phyloP scores from a whole-genome alignment of 2,113 vertebrate genomes.

The Australoheros scitulus region DNA sequence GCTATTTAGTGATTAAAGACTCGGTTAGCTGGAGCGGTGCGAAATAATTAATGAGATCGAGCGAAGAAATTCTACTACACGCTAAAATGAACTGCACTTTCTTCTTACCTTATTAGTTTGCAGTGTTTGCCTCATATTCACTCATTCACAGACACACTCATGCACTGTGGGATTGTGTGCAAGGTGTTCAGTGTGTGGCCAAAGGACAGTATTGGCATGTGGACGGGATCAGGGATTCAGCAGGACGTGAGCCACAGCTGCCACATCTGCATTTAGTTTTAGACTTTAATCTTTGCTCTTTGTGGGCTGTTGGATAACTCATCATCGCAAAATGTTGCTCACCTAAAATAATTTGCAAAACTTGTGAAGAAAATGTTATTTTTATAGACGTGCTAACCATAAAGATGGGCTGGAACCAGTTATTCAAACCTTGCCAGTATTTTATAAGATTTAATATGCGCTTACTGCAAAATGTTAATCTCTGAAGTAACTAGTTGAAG shows the following conservation, averaged over 20 bases:
- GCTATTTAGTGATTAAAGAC: not conserved
- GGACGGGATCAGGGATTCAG: not conserved
- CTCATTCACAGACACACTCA: not conserved
- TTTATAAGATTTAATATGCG: not conserved
- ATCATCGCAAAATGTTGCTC: accelerated
- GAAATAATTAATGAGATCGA: not conserved
- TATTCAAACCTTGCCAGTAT: not conserved
- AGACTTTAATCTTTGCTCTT: not conserved
- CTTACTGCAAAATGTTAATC: not conserved
- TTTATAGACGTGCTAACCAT: not conserved
- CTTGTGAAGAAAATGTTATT: not conserved
- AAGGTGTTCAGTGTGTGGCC: not conserved
- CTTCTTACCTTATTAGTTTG: not conserved
- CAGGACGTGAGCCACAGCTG: not conserved
- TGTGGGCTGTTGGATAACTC: not conserved
- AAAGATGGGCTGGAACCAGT: not conserved
- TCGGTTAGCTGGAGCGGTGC: not conserved
- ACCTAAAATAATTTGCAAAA: not conserved
- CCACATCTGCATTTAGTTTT: not conserved
- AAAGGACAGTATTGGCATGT: not conserved
- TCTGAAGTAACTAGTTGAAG: too few species aligned
- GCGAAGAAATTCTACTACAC: not conserved
- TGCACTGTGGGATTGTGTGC: accelerated
- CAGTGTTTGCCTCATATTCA: not conserved
- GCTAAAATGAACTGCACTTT: not conserved